Conservation (phyloP, 92 coral and sea anemone genomes). For the Palythoa heliodiscus region DNA sequence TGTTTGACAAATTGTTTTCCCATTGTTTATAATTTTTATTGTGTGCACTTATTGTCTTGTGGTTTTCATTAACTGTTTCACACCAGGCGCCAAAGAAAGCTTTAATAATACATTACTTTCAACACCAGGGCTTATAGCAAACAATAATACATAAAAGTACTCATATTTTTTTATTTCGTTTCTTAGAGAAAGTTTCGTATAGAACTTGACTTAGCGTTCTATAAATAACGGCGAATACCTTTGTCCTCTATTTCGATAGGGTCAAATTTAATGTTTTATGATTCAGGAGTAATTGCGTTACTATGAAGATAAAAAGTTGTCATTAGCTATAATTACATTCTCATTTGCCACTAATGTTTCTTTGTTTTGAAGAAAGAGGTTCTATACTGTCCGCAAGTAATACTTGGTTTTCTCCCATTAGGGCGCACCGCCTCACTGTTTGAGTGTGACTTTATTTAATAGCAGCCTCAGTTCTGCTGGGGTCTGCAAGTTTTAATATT, state of each 20-base stretch:
- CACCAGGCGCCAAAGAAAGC: background rate
- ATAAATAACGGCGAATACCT: no score
- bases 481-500: background rate
- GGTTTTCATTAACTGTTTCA: background rate
- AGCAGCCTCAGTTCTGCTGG: background rate
- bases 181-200: background rate
- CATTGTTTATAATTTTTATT: conserved; percentile 17
- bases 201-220: background rate
- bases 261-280: background rate
- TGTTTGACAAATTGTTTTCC: conserved; percentile 23
- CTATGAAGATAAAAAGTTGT: conserved; percentile 27
- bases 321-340: conserved; percentile 35
- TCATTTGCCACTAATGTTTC: conserved; percentile 32
- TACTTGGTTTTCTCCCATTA: conserved; percentile 15
- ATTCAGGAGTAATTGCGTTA: background rate
- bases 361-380: conserved; percentile 46
- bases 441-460: conserved; percentile 4
- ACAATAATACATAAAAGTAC: conserved; percentile 7
- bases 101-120: conserved; percentile 37
- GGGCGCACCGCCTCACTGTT: conserved; percentile 34
- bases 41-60: conserved; percentile 1
- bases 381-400: conserved; percentile 30
- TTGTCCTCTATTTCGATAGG: background rate
- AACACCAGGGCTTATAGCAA: conserved; percentile 9
- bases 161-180: background rate